A percentile compares a stretch with the other conserved stretches of the same genome.
These are phyloP conservation scores for Elysia crispata DNA, from an alignment of 2,888 invertebrate species.

Conservation along the genomic window DNA sequence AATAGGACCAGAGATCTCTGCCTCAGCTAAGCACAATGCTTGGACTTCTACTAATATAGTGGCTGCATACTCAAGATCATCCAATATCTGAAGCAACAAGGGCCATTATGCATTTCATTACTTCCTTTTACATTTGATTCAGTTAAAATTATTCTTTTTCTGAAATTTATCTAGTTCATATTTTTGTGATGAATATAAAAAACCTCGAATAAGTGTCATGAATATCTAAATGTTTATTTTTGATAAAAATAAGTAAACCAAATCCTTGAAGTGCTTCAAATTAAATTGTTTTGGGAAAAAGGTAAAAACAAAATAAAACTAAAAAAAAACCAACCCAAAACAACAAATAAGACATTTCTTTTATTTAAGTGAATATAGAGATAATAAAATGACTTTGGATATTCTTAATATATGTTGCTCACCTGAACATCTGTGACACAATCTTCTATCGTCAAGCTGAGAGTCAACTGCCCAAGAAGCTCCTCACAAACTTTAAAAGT, in stretches of 20 bases:
- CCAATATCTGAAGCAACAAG: conserved; percentile 55
- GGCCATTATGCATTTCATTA: background rate
- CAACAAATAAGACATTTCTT: background rate
- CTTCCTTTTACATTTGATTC: too few relatives aligned
- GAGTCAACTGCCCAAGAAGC: conserved; percentile 47
- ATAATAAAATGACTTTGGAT: too few relatives aligned
- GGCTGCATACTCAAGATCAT: conserved; percentile 48
- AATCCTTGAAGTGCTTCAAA: too few relatives aligned
- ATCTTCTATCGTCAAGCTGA: conserved; percentile 52
- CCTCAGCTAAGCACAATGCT: conserved; percentile 53
- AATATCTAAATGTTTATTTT: too few relatives aligned
- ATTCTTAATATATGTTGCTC: background rate
- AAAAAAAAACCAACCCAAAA: too few relatives aligned
- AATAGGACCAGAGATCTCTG: conserved; percentile 55
- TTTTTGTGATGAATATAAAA: too few relatives aligned
- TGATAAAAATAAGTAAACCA: too few relatives aligned
- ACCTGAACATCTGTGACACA: conserved; percentile 67
- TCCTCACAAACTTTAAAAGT: conserved; percentile 50
- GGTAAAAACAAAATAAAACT: too few relatives aligned
- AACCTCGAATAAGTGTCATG: too few relatives aligned
- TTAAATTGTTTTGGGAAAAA: too few relatives aligned
- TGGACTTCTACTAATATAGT: conserved; percentile 53
- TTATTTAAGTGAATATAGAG: background rate
- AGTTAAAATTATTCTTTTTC: too few relatives aligned
- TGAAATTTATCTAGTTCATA: too few relatives aligned